These are phyloP conservation scores for Vireo altiloquus DNA, from an alignment of 2,113 vertebrate species.

Conservation along the genomic window DNA sequence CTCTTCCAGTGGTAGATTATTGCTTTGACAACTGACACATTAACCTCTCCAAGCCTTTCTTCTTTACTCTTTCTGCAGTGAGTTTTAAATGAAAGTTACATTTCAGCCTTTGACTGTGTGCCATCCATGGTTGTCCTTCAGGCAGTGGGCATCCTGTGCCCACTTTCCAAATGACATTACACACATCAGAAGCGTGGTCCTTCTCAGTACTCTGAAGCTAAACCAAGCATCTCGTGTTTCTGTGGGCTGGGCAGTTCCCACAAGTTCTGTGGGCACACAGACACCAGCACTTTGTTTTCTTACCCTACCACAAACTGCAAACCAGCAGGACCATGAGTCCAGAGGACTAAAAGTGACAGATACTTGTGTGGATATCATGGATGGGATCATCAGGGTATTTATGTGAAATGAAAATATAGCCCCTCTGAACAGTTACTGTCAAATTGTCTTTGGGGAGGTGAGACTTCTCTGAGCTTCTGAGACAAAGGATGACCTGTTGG, in stretches of 20 bases:
- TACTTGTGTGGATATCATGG: not conserved
- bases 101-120: not conserved
- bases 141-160: too few relatives aligned
- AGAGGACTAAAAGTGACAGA: not conserved
- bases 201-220: not conserved
- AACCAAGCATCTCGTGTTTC: not conserved
- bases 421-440: not conserved
- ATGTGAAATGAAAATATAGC: not conserved
- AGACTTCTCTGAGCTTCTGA: not conserved
- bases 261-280: not conserved
- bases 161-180: not conserved
- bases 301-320: not conserved
- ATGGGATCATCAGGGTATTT: not conserved
- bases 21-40: not conserved
- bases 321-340: not conserved
- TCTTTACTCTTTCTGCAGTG: not conserved
- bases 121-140: not conserved
- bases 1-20: not conserved
- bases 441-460: not conserved
- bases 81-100: not conserved
- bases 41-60: not conserved
- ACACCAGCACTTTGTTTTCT: not conserved
- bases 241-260: not conserved
- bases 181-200: not conserved
- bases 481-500: not conserved